Percentiles rank a stretch among this genome's conserved stretches.
These are phyloP conservation scores for Rhabdornis inornatus DNA, from an alignment of 2,113 vertebrate genomes.

Conservation along the genomic window DNA sequence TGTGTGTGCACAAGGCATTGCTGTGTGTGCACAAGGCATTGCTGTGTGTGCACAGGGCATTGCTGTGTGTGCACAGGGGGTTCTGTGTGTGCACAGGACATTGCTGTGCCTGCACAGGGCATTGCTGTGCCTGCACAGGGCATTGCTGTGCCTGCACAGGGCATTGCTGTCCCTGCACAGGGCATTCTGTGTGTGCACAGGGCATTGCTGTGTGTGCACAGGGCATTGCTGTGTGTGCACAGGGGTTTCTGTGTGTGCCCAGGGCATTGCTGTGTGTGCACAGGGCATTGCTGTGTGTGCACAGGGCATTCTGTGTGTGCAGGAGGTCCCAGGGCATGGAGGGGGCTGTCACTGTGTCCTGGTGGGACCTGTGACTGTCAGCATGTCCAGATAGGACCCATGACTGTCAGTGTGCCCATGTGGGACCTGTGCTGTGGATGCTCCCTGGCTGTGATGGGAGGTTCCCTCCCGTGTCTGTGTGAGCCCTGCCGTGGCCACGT, in stretches of 20 bases:
- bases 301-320: no score
- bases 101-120: no score
- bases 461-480: rapidly evolving
- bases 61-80: no score
- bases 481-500: rapidly evolving
- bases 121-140: no score
- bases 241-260: no score
- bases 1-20: neutral
- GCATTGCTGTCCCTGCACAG: no score
- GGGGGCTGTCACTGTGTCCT: neutral
- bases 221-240: neutral
- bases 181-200: neutral
- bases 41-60: no score
- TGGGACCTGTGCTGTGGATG: neutral
- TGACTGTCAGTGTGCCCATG: no score
- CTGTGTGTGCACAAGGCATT: no score
- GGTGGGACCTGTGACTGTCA: neutral
- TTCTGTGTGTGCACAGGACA: no score
- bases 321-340: neutral
- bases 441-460: neutral
- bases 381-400: rapidly evolving
- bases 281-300: neutral
- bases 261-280: neutral
- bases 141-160: no score
- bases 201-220: neutral